Conservation (phyloP, 2,113 vertebrate genomes). For the Mobula birostris region DNA sequence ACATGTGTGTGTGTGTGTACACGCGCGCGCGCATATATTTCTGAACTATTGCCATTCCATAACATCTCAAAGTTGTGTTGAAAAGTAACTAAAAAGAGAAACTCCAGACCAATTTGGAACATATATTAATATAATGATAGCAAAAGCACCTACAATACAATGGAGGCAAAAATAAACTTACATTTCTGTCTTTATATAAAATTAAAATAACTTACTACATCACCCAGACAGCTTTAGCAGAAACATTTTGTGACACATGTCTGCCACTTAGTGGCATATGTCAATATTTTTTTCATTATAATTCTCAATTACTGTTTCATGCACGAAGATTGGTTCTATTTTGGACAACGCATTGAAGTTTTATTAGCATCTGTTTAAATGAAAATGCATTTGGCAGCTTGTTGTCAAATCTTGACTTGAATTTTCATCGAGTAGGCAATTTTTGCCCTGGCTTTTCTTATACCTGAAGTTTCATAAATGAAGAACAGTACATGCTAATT, state of each 20-base stretch:
- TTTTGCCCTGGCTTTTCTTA: neutral
- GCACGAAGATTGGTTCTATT: neutral
- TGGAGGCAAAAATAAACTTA: too few relatives aligned
- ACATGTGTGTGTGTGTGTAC: too few relatives aligned
- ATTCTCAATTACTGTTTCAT: neutral
- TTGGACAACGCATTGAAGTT: neutral
- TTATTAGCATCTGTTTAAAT: neutral
- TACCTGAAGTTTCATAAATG: neutral
- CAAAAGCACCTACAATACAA: neutral
- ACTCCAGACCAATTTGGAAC: neutral
- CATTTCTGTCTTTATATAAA: neutral
- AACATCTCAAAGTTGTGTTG: neutral
- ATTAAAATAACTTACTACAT: neutral
- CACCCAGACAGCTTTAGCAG: neutral
- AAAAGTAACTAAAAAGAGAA: neutral
- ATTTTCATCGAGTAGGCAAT: neutral
- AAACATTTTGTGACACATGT: neutral
- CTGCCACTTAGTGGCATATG: neutral
- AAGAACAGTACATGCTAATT: neutral
- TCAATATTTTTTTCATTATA: neutral
- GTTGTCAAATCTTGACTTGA: neutral
- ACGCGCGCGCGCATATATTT: too few relatives aligned
- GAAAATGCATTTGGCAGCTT: neutral
- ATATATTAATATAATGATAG: neutral
- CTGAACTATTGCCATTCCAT: neutral